A percentile compares a stretch with the other conserved stretches of the same genome.
phyloP scores from a whole-genome alignment of 2,888 invertebrate species.

The Epirrhoe alternata region DNA sequence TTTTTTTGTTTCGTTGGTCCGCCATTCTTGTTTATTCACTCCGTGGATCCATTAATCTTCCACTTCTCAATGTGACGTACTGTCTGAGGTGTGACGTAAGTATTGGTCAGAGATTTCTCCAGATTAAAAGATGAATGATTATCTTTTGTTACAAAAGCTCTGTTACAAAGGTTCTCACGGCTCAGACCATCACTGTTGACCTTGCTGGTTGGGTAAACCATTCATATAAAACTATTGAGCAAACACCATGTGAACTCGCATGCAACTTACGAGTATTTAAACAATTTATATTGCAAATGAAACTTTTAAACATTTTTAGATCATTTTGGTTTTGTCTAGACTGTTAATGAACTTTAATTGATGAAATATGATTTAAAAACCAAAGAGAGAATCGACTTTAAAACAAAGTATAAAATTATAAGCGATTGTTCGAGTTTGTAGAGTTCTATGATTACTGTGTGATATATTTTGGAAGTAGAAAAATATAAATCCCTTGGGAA shows the following conservation, averaged over 20 bases:
- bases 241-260: neutral
- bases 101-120: conserved; percentile 3
- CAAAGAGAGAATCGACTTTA: too few relatives aligned
- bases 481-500: too few relatives aligned
- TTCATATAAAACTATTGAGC: conserved; percentile 17
- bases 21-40: neutral
- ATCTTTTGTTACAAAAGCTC: conserved; percentile 15
- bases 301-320: neutral
- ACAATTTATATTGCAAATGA: neutral
- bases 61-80: neutral
- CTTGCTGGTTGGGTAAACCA: conserved; percentile 24
- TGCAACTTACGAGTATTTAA: neutral
- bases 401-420: too few relatives aligned
- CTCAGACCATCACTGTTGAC: conserved; percentile 16
- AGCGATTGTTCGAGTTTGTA: too few relatives aligned
- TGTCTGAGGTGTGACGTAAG: neutral
- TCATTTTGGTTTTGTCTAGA: neutral
- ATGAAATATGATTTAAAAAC: too few relatives aligned
- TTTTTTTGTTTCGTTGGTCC: too few relatives aligned
- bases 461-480: too few relatives aligned
- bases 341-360: neutral
- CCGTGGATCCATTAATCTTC: neutral
- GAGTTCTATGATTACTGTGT: too few relatives aligned
- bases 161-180: conserved; percentile 28
- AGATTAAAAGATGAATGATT: conserved; percentile 1